Base-by-base conservation (phyloP, 2,888 invertebrate genomes). In the Xanthia icteritia region DNA sequence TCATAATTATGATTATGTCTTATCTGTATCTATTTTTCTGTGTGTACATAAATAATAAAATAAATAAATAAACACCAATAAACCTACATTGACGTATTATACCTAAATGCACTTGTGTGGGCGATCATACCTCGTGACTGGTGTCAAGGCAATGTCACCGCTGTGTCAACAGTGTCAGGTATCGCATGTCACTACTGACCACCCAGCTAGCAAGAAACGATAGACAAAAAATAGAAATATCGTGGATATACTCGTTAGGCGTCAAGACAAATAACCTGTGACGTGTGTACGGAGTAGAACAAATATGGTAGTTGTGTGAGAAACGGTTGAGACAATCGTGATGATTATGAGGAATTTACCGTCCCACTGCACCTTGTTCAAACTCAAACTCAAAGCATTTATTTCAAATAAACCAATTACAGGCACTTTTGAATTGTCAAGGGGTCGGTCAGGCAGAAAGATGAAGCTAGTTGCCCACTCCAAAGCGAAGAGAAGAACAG, bases 161-260 rank as follows among this genome's bases (percentile, higher is more conserved):
- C 36, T 83, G 76, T 90, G 91, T 91, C 91, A 90, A 86, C 88
- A 89, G 86, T 89, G 89, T 89, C 91, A 89, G 88, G 89, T 92
- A 83, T 92, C 91, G 68, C 68, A 76, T 91, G 86, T 85, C 90
- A 86, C 23, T 88, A 68, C 36, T 89, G 92, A 80, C 92, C 92
- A 92, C 92, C 92, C 92, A 92, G 83, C 77, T 58, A 72, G 88
- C 39, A 42, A 69, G 79, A 70, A 75, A 79, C 69, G 77, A 69
- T 72, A 77, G 69, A 48, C n/a, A 79, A 77, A 69, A 86, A 81
- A 79, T 58, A 48, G 54, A 61, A 69, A 81, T 75, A 61, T 36
- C 64, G 65, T 77, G 54, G 73, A 73, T 71, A 69, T 58, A 63
- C 63, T 58, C 64, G 54, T 73, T 73, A 58, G 61, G 36, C 23